Evolutionary conservation across 2,797 vertebrate genomes (phyloP).

Genomic region (Arctocebus calabarensis): DNA sequence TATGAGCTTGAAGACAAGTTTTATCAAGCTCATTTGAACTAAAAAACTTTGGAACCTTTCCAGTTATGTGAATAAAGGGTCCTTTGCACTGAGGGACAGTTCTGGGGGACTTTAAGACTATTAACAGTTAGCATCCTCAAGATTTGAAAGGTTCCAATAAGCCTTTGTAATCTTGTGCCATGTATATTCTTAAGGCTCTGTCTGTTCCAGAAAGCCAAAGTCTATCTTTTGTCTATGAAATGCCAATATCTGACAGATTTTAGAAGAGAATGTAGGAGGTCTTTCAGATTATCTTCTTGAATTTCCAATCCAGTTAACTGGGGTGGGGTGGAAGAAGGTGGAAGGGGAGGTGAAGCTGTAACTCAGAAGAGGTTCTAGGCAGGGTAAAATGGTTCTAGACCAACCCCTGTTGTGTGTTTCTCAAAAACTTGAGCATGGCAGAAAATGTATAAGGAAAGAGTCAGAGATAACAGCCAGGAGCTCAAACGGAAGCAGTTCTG

Average conservation of each 20-base stretch:
- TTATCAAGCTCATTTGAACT: neutral
- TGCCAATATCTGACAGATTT: neutral
- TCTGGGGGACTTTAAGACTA: neutral
- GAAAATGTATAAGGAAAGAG: neutral
- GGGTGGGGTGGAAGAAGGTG: neutral
- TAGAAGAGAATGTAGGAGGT: neutral
- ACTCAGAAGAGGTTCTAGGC: neutral
- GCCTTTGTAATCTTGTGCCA: neutral
- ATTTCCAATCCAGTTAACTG: neutral
- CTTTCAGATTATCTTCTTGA: neutral
- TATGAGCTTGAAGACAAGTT: neutral
- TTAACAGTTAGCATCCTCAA: neutral
- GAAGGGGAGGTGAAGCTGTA: neutral
- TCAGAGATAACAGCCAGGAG: neutral
- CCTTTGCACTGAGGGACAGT: neutral
- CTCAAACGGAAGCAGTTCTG: neutral
- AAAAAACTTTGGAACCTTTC: neutral
- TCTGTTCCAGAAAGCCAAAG: neutral
- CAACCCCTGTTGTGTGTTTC: neutral
- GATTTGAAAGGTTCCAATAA: neutral
- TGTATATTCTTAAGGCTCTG: neutral
- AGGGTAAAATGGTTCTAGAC: no score
- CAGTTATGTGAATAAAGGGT: neutral
- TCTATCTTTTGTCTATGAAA: neutral
- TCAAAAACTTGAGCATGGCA: neutral